Conservation (phyloP, 2,888 invertebrate species). For the Apamea crenata region DNA sequence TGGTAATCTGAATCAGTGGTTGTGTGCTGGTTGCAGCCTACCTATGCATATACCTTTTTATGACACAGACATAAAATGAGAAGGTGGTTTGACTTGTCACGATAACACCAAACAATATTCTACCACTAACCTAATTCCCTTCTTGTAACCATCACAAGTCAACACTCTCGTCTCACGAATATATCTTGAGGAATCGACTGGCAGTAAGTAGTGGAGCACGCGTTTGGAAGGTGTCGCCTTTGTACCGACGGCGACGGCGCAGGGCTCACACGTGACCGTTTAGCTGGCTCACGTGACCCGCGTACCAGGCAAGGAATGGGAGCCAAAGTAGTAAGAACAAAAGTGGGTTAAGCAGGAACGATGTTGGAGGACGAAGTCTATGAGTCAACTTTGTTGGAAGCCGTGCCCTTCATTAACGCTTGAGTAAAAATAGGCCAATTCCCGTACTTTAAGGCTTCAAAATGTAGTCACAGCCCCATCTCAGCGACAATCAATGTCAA, state of each 20-base stretch:
- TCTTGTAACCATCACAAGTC: background rate
- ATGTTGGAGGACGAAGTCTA: background rate
- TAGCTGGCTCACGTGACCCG: slow-evolving; percentile 64
- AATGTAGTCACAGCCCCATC: too few species aligned
- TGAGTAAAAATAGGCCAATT: background rate
- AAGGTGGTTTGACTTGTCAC: slow-evolving; percentile 45
- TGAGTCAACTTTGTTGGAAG: background rate
- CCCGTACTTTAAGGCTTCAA: too few species aligned
- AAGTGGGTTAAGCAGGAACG: background rate
- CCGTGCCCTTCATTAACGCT: background rate
- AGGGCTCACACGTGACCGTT: slow-evolving; percentile 72
- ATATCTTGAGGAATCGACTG: slow-evolving; percentile 56
- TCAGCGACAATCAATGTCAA: too few species aligned
- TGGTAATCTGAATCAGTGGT: background rate
- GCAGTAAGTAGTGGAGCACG: slow-evolving; percentile 33
- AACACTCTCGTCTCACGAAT: slow-evolving; percentile 3
- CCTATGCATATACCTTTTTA: background rate
- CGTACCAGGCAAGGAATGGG: slow-evolving; percentile 18
- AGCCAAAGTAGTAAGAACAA: background rate
- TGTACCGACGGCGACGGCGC: slow-evolving; percentile 41
- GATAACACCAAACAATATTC: background rate
- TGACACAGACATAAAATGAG: slow-evolving; percentile 22
- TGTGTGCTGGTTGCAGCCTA: background rate
- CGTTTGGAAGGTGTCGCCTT: slow-evolving; percentile 55
- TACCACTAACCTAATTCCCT: background rate